Evolutionary conservation across 2,113 vertebrate genomes (phyloP).

Genomic region (Peromyscus leucopus): DNA sequence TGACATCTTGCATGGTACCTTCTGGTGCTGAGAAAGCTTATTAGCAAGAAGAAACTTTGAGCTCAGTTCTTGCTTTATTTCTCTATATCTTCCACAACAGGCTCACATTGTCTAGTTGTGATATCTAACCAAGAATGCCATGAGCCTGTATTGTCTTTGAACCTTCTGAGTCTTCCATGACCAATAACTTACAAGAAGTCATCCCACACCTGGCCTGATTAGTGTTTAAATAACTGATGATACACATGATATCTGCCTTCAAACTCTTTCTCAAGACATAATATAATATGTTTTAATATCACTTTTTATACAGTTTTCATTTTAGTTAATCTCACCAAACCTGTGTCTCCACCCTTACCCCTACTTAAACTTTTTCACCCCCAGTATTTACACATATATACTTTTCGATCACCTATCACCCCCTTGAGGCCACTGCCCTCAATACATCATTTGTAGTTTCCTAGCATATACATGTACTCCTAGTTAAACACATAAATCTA

Average conservation of each 20-base stretch:
- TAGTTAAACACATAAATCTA: background rate
- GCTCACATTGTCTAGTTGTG: background rate
- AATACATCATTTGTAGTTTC: background rate
- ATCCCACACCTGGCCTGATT: background rate
- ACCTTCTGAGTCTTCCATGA: background rate
- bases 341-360: background rate
- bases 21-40: background rate
- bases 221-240: background rate
- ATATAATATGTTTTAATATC: background rate
- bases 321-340: background rate
- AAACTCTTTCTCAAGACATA: background rate
- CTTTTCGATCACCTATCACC: background rate
- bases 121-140: background rate
- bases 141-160: background rate
- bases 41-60: background rate
- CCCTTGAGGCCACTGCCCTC: background rate
- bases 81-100: background rate
- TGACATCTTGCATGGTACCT: background rate
- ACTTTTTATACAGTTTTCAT: background rate
- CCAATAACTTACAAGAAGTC: background rate
- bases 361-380: background rate
- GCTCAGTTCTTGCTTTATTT: background rate
- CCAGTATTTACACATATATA: background rate
- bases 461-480: background rate
- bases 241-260: background rate